Evolutionary conservation across 2,888 invertebrate genomes (phyloP).

Genomic region (Papilio gigon): DNA sequence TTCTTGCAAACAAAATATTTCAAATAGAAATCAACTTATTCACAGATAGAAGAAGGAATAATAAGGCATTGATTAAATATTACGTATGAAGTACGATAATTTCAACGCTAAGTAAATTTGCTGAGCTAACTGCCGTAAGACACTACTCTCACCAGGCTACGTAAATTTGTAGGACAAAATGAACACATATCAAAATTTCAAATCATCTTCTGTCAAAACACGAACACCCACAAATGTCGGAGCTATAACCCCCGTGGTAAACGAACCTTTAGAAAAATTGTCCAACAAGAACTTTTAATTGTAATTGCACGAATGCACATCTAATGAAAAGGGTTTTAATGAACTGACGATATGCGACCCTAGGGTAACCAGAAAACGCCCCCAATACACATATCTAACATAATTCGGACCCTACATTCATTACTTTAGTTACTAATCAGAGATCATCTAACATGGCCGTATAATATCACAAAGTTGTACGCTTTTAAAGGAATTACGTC

Average conservation of each 20-base stretch:
- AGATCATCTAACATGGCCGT: slow-evolving; percentile 47
- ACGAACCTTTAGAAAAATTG: slow-evolving; percentile 43
- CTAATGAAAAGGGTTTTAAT: slow-evolving; percentile 69
- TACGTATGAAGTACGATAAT: no score
- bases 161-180: neutral
- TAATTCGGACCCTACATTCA: slow-evolving; percentile 45
- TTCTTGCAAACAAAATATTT: no score
- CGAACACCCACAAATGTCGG: neutral
- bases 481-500: slow-evolving; percentile 42
- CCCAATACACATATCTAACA: slow-evolving; percentile 48
- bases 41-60: neutral
- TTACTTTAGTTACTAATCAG: slow-evolving; percentile 35
- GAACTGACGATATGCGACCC: slow-evolving; percentile 60
- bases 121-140: neutral
- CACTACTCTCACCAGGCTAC: neutral
- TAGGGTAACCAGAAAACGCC: slow-evolving; percentile 52
- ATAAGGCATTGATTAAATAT: no score
- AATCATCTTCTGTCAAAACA: slow-evolving; percentile 1
- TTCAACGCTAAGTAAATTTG: neutral
- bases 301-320: slow-evolving; percentile 65
- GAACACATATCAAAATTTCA: neutral
- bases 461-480: slow-evolving; percentile 45
- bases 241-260: neutral
- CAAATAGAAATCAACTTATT: neutral
- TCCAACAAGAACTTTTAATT: slow-evolving; percentile 57